These are phyloP conservation scores for Lutraria lutraria DNA, from an alignment of 2,888 invertebrate genomes.

Conservation along the genomic window DNA sequence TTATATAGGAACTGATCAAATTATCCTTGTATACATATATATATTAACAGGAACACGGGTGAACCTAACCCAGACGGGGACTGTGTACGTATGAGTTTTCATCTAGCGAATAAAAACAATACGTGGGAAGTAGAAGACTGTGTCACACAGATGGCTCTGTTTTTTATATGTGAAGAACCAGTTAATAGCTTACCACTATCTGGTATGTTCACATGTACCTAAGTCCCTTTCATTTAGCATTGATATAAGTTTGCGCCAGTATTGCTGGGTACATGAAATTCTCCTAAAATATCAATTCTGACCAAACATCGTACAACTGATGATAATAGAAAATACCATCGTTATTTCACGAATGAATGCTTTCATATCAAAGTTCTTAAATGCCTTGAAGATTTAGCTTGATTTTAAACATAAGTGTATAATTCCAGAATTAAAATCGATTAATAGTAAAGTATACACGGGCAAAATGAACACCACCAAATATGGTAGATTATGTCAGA, in stretches of 20 bases:
- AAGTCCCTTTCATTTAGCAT: too few species aligned
- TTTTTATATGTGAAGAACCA: conserved; percentile 28
- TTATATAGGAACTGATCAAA: too few species aligned
- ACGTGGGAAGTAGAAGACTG: conserved; percentile 32
- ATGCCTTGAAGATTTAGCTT: not conserved
- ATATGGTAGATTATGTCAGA: conserved; percentile 46
- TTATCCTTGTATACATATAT: too few species aligned
- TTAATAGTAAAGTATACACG: conserved; percentile 7
- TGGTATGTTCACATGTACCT: not conserved
- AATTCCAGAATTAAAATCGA: not conserved
- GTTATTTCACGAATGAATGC: too few species aligned
- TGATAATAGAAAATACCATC: too few species aligned
- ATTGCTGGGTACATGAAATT: too few species aligned
- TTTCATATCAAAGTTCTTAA: too few species aligned
- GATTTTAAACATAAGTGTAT: not conserved
- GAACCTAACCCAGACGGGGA: not conserved
- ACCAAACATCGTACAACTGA: too few species aligned
- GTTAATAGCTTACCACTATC: not conserved
- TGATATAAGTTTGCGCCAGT: too few species aligned
- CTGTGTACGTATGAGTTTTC: conserved; percentile 32
- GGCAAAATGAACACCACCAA: conserved; percentile 50
- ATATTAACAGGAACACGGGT: not conserved
- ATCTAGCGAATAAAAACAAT: not conserved
- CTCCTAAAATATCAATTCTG: too few species aligned
- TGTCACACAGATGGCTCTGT: not conserved